Evolutionary conservation across 1,140 invertebrate species (phyloP).

Genomic region (Bombus turneri): DNA sequence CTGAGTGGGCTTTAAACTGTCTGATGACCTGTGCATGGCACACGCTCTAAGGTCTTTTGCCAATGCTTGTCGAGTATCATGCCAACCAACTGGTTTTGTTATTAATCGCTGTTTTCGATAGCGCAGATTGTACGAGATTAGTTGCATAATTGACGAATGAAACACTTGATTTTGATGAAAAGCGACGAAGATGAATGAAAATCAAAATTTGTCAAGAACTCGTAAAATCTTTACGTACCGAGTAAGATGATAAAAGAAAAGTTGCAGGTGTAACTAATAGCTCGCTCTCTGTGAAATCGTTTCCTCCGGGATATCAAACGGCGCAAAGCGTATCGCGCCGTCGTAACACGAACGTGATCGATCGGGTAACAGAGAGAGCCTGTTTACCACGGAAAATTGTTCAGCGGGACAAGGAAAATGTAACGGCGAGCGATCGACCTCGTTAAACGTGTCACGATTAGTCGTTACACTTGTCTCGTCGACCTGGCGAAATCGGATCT

Average conservation of each 20-base stretch:
- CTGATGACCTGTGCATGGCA: neutral
- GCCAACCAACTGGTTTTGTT: too few relatives aligned
- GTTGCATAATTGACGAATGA: too few relatives aligned
- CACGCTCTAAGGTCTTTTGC: too few relatives aligned
- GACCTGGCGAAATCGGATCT: neutral
- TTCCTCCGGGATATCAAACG: constrained; percentile 40
- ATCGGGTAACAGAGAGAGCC: constrained; percentile 44
- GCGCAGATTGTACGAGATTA: too few relatives aligned
- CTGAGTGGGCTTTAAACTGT: constrained; percentile 15
- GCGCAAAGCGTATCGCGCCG: constrained; percentile 39
- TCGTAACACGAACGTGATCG: constrained; percentile 58
- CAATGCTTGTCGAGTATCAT: too few relatives aligned
- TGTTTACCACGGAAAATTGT: constrained; percentile 58
- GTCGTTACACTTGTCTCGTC: neutral
- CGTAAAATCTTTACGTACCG: neutral
- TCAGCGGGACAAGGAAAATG: constrained; percentile 8
- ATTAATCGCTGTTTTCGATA: too few relatives aligned
- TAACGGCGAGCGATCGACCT: neutral
- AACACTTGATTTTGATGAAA: too few relatives aligned
- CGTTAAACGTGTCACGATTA: constrained; percentile 1
- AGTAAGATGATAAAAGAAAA: neutral
- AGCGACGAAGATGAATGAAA: too few relatives aligned
- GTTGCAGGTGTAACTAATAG: neutral
- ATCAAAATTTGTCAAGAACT: too few relatives aligned
- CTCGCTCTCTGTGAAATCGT: constrained; percentile 49